A percentile compares a stretch with the other conserved stretches of the same genome.
Evolutionary conservation across 1,140 invertebrate species (phyloP).

Genomic region (Cheumatopsyche charites): DNA sequence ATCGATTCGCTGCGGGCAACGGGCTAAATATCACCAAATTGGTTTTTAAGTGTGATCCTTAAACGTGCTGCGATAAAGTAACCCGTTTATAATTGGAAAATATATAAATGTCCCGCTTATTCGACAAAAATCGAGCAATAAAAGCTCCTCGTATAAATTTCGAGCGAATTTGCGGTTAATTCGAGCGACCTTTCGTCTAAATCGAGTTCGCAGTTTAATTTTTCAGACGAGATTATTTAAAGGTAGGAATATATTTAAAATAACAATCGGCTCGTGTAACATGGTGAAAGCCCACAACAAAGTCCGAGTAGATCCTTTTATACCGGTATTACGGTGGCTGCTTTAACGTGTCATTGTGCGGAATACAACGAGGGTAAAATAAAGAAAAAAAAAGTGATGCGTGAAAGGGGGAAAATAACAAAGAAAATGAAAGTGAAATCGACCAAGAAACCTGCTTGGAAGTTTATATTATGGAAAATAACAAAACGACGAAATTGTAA

Average conservation of each 20-base stretch:
- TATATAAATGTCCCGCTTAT: no score
- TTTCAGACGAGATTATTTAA: no score
- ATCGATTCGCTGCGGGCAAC: not conserved
- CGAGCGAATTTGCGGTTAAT: no score
- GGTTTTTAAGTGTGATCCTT: slow-evolving; percentile 11
- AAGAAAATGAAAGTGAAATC: slow-evolving; percentile 30
- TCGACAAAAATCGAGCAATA: no score
- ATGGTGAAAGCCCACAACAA: slow-evolving; percentile 23
- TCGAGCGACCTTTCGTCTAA: no score
- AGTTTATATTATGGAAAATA: slow-evolving; percentile 19
- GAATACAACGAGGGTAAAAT: slow-evolving; percentile 29
- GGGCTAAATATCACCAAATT: not conserved
- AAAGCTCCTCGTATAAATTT: no score
- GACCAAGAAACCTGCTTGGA: slow-evolving; percentile 16
- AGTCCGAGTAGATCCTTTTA: slow-evolving; percentile 29
- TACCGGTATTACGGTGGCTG: slow-evolving; percentile 35
- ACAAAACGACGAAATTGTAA: not conserved
- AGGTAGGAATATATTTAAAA: no score
- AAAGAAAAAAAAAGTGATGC: slow-evolving; percentile 24
- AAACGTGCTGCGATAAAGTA: no score
- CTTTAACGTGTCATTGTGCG: slow-evolving; percentile 33
- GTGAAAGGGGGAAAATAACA: slow-evolving; percentile 26
- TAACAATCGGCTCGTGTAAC: slow-evolving; percentile 33
- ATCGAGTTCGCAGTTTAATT: no score
- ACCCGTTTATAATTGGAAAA: no score